Evolutionary conservation across 2,797 vertebrate species (phyloP).

Genomic region (Tadarida brasiliensis): DNA sequence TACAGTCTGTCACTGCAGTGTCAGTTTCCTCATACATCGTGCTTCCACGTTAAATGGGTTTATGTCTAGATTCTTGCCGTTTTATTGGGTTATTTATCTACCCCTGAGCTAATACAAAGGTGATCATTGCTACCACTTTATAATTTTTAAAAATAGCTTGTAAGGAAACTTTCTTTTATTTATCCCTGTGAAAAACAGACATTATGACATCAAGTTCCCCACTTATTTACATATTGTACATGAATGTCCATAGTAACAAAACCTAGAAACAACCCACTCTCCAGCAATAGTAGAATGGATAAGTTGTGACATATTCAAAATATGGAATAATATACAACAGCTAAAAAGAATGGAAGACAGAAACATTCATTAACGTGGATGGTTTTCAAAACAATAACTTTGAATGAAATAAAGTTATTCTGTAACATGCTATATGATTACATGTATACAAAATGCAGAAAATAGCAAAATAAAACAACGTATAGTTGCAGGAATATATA

Average conservation of each 20-base stretch:
- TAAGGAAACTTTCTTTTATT: neutral
- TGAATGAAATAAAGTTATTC: neutral
- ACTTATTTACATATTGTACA: neutral
- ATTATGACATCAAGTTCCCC: neutral
- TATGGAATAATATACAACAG: neutral
- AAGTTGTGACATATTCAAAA: neutral
- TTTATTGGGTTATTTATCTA: neutral
- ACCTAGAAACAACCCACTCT: neutral
- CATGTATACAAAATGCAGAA: neutral
- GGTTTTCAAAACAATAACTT: neutral
- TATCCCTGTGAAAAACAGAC: neutral
- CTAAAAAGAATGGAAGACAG: neutral
- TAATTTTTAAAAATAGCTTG: neutral
- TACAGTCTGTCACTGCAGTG: constrained; percentile 9
- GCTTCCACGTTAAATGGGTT: neutral
- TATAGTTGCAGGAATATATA: neutral
- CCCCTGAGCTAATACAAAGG: neutral
- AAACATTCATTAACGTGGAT: neutral
- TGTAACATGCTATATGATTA: neutral
- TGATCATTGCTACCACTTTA: constrained; percentile 23
- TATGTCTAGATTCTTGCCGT: neutral
- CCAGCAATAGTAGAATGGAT: neutral
- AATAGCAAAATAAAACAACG: neutral
- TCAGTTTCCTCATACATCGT: neutral
- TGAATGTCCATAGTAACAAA: neutral